These are phyloP conservation scores for Anguilla anguilla DNA, from an alignment of 2,797 vertebrate genomes.

Conservation along the genomic window DNA sequence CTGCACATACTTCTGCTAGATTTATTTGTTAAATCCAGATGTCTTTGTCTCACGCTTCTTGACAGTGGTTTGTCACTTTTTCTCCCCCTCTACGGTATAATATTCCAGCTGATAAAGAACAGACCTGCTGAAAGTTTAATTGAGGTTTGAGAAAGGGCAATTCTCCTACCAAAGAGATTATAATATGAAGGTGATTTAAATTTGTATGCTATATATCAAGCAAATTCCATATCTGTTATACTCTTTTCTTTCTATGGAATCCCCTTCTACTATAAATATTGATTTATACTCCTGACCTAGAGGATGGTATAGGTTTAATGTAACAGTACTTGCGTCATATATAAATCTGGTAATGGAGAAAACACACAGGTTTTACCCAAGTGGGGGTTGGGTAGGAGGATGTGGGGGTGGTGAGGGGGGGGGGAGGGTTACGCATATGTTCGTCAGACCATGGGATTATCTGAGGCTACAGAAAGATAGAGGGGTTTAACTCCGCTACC, in stretches of 20 bases:
- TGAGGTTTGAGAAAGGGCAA: slow-evolving; percentile 31
- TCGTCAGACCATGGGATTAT: slow-evolving; percentile 37
- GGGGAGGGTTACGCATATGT: slow-evolving; percentile 22
- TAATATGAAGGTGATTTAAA: slow-evolving; percentile 37
- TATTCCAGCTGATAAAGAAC: not conserved
- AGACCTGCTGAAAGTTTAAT: slow-evolving; percentile 6
- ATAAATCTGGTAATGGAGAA: not conserved
- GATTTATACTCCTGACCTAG: slow-evolving; percentile 32
- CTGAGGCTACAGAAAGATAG: slow-evolving; percentile 14
- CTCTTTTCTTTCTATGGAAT: slow-evolving; percentile 33
- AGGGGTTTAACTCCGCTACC: not conserved
- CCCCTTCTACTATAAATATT: slow-evolving; percentile 38
- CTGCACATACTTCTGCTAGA: slow-evolving; percentile 30
- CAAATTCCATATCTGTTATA: slow-evolving; percentile 19
- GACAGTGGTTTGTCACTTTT: not conserved
- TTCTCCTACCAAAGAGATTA: slow-evolving; percentile 38
- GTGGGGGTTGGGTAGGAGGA: not conserved
- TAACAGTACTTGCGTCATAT: not conserved
- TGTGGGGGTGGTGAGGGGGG: not conserved
- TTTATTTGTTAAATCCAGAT: slow-evolving; percentile 33
- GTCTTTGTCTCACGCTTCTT: slow-evolving; percentile 14
- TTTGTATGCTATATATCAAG: slow-evolving; percentile 6
- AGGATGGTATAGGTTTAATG: not conserved
- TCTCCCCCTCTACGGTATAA: not conserved
- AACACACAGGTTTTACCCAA: not conserved